Evolutionary conservation across 2,113 vertebrate species (phyloP).

Genomic region (Zapornia atra): DNA sequence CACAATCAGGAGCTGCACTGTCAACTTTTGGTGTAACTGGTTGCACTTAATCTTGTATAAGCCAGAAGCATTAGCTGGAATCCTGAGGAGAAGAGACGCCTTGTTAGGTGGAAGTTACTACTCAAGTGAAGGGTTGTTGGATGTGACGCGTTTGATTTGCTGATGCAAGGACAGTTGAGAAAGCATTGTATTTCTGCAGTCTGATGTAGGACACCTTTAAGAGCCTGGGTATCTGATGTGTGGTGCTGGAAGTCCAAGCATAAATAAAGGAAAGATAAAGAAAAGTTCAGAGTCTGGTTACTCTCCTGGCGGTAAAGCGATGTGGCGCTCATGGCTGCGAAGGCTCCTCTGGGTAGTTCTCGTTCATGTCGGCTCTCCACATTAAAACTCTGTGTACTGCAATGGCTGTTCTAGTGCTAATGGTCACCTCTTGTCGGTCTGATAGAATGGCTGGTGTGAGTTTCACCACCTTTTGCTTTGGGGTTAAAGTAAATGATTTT

Average conservation of each 20-base stretch:
- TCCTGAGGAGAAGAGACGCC: constrained; percentile 27
- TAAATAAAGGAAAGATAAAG: constrained; percentile 71
- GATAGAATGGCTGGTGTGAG: background rate
- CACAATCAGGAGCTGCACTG: constrained; percentile 38
- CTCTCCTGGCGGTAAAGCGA: background rate
- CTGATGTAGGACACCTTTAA: background rate
- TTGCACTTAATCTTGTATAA: constrained; percentile 70
- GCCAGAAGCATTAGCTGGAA: constrained; percentile 47
- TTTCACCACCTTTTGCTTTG: background rate
- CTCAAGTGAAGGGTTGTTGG: constrained; percentile 49
- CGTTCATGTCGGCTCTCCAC: fast-evolving
- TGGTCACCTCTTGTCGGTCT: background rate
- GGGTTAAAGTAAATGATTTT: background rate
- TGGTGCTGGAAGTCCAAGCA: constrained; percentile 60
- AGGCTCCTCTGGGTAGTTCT: background rate
- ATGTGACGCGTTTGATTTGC: constrained; percentile 44
- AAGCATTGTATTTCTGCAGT: constrained; percentile 3
- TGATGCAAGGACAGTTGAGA: background rate
- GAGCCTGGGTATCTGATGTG: constrained; percentile 43
- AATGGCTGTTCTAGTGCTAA: background rate
- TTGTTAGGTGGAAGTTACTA: constrained; percentile 29
- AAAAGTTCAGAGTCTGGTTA: constrained; percentile 53
- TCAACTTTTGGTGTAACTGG: constrained; percentile 61
- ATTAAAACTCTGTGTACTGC: fast-evolving
- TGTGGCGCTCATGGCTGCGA: fast-evolving